Base-by-base conservation (phyloP, 2,888 invertebrate genomes). In the Electrophaes corylata region DNA sequence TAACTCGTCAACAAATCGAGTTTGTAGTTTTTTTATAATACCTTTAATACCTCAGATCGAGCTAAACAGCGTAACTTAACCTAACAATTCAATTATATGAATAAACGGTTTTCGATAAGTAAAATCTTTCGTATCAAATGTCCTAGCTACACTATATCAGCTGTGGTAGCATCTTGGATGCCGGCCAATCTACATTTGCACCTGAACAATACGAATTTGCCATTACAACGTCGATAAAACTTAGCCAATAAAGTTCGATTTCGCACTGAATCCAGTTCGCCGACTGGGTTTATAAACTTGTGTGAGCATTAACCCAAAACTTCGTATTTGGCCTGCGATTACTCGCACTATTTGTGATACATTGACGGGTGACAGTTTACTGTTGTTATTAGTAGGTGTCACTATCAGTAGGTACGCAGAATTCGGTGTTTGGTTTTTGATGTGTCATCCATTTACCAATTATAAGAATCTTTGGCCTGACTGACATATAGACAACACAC, bases 291-390 rank as follows among this genome's bases (percentile, higher is more conserved):
- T n/a, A 8, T 29, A 19, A 65, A 64, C 47, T 58, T 70, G n/a
- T 68, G 75, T 65, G 40, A 39, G 58, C 59, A 64, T 67, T 86
- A 88, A 88, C 86, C 88, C 86, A 79, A 85, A 88, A 88, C 83
- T 87, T 86, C 84, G 86, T 87, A 86, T 88, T 87, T 88, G 81
- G 82, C 78, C 76, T 72, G 76, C 85, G 88, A 88, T 88, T 88
- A 83, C 86, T 84, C 79, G 73, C 73, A 75, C 70, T 74, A 70
- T 69, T 75, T 77, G 75, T 75, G 73, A 69, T 73, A 73, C 43
- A 52, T 71, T 75, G 65, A 85, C 84, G 84, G 72, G 75, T 72
- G 76, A 84, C 84, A 81, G 78, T 79, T 14, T n/a, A 35, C 33
- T 33, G 12, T 33, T 78, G 79, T 81, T 82, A 83, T 84, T 83